Conservation (phyloP, 2,888 invertebrate genomes). For the Cheilosia pagana region DNA sequence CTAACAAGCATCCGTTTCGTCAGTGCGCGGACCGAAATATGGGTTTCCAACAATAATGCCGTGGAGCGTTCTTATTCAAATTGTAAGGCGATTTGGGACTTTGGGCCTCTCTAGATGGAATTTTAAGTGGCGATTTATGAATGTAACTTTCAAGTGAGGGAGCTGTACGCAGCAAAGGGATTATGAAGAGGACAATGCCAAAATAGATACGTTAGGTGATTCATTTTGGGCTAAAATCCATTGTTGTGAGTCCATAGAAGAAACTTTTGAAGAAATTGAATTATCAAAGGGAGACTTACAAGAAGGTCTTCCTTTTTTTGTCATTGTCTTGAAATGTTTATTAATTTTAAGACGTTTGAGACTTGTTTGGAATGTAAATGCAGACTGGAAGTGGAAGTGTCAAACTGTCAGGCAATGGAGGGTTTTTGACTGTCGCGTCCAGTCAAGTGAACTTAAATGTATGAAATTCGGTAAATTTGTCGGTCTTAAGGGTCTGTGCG, state of each 20-base stretch:
- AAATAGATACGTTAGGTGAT: constrained; percentile 29
- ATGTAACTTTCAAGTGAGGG: constrained; percentile 59
- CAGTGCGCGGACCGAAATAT: constrained; percentile 18
- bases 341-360: not conserved
- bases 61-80: constrained; percentile 38
- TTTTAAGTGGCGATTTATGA: constrained; percentile 21
- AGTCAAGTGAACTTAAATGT: too few relatives aligned
- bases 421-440: too few relatives aligned
- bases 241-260: constrained; percentile 25
- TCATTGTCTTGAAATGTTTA: constrained; percentile 1
- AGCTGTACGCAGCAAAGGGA: constrained; percentile 31
- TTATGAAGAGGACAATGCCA: constrained; percentile 33
- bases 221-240: constrained; percentile 15
- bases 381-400: too few relatives aligned
- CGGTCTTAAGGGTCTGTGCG: too few relatives aligned
- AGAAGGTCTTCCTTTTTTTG: not conserved
- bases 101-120: not conserved
- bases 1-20: constrained; percentile 24
- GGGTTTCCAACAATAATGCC: not conserved
- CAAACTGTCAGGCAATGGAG: too few relatives aligned
- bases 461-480: too few relatives aligned
- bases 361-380: too few relatives aligned
- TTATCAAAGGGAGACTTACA: constrained; percentile 21
- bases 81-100: constrained; percentile 8
- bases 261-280: constrained; percentile 36